Base-by-base conservation (phyloP, 2,888 invertebrate species). In the Rhamphomyia laevipes region DNA sequence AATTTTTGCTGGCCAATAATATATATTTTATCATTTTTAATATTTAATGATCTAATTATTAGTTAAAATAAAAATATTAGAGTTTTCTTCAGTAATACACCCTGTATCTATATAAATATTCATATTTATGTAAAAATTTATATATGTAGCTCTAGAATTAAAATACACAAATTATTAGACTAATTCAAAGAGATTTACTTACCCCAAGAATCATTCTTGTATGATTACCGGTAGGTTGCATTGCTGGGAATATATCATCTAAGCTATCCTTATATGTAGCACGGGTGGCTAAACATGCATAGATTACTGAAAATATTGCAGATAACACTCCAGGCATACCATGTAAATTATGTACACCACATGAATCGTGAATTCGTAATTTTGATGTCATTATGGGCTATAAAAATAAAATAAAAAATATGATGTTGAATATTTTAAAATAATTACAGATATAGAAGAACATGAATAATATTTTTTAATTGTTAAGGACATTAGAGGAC, bases 301-400 rank as follows among this genome's bases (percentile, higher is more conserved):
- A 81, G 38, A 91, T 63, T 1, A 82, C 80, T 0, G 90, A 85
- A 35, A 86, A 76, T 47, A 94, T 63, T 27, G 86, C 95, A 1
- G 91, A 89, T 44, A 90, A 70, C 3, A 96, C 68, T 2, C 90
- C 95, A 0, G 96, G 96, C 84, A 95, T 88, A 0, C 95, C 96
- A 65, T 97, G 96, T 15, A 97, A 78, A 72, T 96, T 96, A 72
- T 96, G 84, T 2, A 96, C 93, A 7, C 96, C 96, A 63, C 95
- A 96, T 53, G 70, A 70, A 61, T 70, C 70, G 53, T 69, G 68
- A 30, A 70, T 54, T 41, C 68, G 62, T 45, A 70, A 55, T 42
- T 61, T 65, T 13, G 58, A 56, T 31, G 63, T 64, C 48, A 70
- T 49, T 58, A 61, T 57, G 23, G 70, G 70, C 70, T 70, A 54